Evolutionary conservation across 2,113 vertebrate species (phyloP).

Genomic region (Agapornis roseicollis): DNA sequence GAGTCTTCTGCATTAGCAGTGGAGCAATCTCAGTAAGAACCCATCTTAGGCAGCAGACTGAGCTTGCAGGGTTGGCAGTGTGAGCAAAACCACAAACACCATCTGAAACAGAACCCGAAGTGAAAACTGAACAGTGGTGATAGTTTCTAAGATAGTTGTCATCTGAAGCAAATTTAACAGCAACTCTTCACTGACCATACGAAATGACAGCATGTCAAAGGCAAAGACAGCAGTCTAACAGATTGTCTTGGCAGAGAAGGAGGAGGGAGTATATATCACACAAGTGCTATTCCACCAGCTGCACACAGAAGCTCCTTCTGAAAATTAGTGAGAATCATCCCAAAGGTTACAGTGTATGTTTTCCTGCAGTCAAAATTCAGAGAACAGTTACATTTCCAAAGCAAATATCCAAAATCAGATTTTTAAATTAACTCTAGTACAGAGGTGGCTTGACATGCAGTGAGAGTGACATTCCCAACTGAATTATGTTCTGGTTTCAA

Average conservation of each 20-base stretch:
- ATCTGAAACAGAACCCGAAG: not conserved
- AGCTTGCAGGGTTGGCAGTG: not conserved
- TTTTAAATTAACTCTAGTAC: not conserved
- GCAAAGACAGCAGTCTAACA: not conserved
- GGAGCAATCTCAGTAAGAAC: not conserved
- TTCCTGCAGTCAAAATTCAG: not conserved
- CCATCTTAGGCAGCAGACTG: not conserved
- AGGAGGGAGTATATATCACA: not conserved
- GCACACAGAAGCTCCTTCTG: not conserved
- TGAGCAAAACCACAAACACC: not conserved
- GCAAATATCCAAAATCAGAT: not conserved
- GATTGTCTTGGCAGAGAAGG: not conserved
- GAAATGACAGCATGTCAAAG: not conserved
- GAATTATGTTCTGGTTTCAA: not conserved
- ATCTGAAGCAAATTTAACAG: not conserved
- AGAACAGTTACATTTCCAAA: not conserved
- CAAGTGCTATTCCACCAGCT: not conserved
- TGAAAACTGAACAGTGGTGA: not conserved
- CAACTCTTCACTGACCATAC: not conserved
- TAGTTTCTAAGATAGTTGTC: not conserved
- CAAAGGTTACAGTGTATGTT: not conserved
- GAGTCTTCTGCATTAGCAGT: not conserved
- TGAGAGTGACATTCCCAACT: rapidly evolving
- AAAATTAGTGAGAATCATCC: not conserved
- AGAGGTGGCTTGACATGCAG: not conserved